Evolutionary conservation across 2,797 vertebrate genomes (phyloP).

Genomic region (Nyctibius grandis): DNA sequence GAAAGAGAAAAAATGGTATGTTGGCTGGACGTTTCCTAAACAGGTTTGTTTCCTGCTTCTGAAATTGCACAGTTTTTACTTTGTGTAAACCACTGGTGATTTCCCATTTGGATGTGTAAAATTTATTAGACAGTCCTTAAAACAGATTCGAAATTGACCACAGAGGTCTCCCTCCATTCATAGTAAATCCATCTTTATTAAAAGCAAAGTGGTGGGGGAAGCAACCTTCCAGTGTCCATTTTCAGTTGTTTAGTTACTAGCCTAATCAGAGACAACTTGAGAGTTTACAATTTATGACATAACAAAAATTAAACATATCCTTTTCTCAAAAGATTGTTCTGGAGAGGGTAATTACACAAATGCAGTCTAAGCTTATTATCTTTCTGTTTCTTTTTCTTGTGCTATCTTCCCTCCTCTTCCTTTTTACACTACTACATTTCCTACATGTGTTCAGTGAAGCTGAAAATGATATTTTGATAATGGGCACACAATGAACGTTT

Average conservation of each 20-base stretch:
- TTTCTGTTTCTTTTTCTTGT: conserved; percentile 1
- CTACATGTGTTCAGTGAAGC: conserved; percentile 77
- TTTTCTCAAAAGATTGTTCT: conserved; percentile 63
- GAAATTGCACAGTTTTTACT: neutral
- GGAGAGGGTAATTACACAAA: conserved; percentile 73
- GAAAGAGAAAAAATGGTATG: neutral
- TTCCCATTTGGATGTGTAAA: neutral
- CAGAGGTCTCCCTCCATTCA: neutral
- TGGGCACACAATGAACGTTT: conserved; percentile 72
- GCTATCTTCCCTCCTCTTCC: conserved; percentile 21
- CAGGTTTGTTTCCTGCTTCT: neutral
- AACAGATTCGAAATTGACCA: conserved; percentile 25
- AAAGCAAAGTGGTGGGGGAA: neutral
- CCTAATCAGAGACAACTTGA: conserved; percentile 56
- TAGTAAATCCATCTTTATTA: conserved; percentile 36
- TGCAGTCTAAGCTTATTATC: conserved; percentile 73
- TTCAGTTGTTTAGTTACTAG: conserved; percentile 54
- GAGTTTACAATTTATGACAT: conserved; percentile 59
- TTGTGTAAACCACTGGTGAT: neutral
- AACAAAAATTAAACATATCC: conserved; percentile 71
- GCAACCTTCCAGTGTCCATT: conserved; percentile 39
- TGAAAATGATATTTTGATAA: conserved; percentile 81
- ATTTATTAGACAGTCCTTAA: neutral
- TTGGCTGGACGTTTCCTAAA: neutral
- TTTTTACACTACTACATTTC: conserved; percentile 71